These are phyloP conservation scores for Takifugu rubripes DNA, from an alignment of 2,797 vertebrate genomes.

Conservation along the genomic window DNA sequence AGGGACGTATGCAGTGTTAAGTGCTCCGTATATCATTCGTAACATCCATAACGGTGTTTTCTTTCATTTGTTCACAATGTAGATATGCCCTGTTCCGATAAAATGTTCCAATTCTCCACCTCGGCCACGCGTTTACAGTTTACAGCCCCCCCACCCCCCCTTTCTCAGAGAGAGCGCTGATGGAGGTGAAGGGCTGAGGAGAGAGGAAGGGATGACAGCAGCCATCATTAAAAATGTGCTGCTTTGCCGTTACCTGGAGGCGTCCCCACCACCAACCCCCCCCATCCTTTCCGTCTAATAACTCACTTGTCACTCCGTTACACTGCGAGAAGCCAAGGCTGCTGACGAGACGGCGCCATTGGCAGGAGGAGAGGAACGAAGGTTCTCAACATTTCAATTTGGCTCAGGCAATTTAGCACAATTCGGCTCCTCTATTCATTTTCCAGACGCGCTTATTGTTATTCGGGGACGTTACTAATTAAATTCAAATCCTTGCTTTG, in stretches of 20 bases:
- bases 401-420: slow-evolving; percentile 41
- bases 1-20: slow-evolving; percentile 59
- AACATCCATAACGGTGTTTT: slow-evolving; percentile 54
- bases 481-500: slow-evolving; percentile 32
- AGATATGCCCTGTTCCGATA: slow-evolving; percentile 47
- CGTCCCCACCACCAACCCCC: slow-evolving; percentile 83
- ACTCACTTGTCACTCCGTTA: slow-evolving; percentile 94
- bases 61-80: slow-evolving; percentile 51
- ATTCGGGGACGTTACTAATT: slow-evolving; percentile 48
- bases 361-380: slow-evolving; percentile 63
- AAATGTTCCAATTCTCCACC: slow-evolving; percentile 51
- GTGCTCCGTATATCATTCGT: slow-evolving; percentile 63
- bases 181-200: slow-evolving; percentile 73
- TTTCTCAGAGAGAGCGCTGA: slow-evolving; percentile 60
- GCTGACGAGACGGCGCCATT: slow-evolving; percentile 91
- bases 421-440: slow-evolving; percentile 51
- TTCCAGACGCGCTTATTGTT: slow-evolving; percentile 31
- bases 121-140: slow-evolving; percentile 46
- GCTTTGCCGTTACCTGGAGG: slow-evolving; percentile 79
- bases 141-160: slow-evolving; percentile 38
- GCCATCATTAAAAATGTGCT: slow-evolving; percentile 78
- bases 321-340: slow-evolving; percentile 84
- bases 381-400: slow-evolving; percentile 54
- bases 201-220: slow-evolving; percentile 75
- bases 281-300: slow-evolving; percentile 86